A percentile compares a stretch with the other conserved stretches of the same genome.
Evolutionary conservation across 2,888 invertebrate species (phyloP).

Genomic region (Dyspetes luteomarginatus): DNA sequence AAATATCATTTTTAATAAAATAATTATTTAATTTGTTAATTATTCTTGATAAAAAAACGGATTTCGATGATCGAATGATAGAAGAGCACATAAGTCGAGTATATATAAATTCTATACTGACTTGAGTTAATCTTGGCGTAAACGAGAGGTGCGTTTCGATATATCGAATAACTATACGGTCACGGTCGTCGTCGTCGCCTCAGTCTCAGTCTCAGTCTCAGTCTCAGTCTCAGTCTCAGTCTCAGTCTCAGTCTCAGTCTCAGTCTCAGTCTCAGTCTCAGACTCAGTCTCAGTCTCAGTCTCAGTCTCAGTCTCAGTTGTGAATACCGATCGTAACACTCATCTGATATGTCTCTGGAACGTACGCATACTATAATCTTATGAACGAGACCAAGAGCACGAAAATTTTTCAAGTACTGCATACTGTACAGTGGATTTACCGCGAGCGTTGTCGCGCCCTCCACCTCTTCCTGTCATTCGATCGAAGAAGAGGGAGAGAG

Average conservation of each 20-base stretch:
- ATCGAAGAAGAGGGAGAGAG: conserved; percentile 45
- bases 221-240: background rate
- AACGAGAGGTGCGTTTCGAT: background rate
- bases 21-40: background rate
- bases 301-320: background rate
- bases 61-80: too few species aligned
- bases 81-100: background rate
- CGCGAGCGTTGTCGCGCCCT: conserved; percentile 21
- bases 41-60: background rate
- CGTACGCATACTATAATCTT: conserved; percentile 48
- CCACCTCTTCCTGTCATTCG: conserved; percentile 62
- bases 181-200: background rate
- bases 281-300: too few species aligned
- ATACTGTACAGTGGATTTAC: conserved; percentile 21
- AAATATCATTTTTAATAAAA: background rate
- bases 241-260: background rate
- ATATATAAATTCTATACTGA: background rate
- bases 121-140: background rate
- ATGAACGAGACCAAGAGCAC: conserved; percentile 35
- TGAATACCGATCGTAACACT: conserved; percentile 24
- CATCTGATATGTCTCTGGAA: conserved; percentile 9
- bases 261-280: background rate
- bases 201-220: background rate
- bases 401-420: conserved; percentile 42
- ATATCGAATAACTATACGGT: background rate